Evolutionary conservation across 2,113 vertebrate genomes (phyloP), one percentile per base, ranked within the genome.

Genomic region (Corythoichthys intestinalis): DNA sequence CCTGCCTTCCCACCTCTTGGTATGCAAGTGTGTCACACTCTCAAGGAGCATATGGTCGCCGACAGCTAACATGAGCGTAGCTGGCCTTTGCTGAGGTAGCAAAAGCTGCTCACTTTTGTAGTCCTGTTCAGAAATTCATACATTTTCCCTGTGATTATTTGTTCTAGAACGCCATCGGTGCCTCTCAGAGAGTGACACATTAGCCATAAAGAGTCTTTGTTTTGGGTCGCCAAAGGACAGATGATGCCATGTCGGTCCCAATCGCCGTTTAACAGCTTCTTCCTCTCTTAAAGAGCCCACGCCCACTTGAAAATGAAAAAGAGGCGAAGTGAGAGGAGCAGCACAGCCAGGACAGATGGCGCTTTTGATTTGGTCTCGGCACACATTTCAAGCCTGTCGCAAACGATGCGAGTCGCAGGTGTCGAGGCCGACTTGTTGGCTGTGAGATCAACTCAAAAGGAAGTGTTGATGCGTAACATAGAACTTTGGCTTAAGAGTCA

Each of bases 161-260:
- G 20, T 37, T 28, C 47, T 4, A 50, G 73, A 72, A 79, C 68
- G 70, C 74, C 14, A 20, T 74, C 62, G 64, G 77, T 81, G 80
- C 77, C 82, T 75, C 74, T 73, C 70, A 68, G 75, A 83, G 84
- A 65, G 70, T 60, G 68, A 66, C 20, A 71, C 53, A 46, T 66
- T 65, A 37, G 78, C 76, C 20, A 83, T 76, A 90, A 89, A 84
- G 86, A 83, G 76, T 69, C 85, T 79, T 88, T 88, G 89, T 90
- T 52, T 74, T 52, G 12, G 54, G 69, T 66, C 78, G 79, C 85
- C 82, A 84, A 80, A 90, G 47, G 79, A 74, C 65, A 75, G 73
- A 82, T 88, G 85, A 88, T 78, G 85, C 83, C 78, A 90, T 77
- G 78, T 75, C 56, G 11, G 70, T 83, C 73, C 76, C 72, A 85